Base-by-base conservation (phyloP, 2,797 vertebrate genomes). In the Myripristis jacobus region DNA sequence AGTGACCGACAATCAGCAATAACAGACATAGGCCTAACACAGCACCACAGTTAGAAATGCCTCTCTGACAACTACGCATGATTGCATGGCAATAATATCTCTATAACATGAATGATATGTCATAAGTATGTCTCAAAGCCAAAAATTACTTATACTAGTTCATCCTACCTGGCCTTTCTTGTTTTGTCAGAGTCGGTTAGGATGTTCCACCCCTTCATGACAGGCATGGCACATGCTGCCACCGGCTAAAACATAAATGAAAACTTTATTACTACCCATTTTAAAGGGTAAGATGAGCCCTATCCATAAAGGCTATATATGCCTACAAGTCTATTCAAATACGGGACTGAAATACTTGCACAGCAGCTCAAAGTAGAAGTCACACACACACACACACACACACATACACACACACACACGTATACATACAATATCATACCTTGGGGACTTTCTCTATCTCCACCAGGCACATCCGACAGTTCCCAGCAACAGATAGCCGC, bases 151-250 rank as follows among this genome's bases (percentile, higher is more conserved):
- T 36, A 10, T 11, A 48, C 10, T 59, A 48, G 4, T n/a, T n/a
- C 21, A 56, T 46, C 52, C 24, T 83, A 98, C 96, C 97, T 96
- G 75, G 97, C 97, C 93, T 97, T 98, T 76, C 93, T 95, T 73
- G 96, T 96, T 87, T 98, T 98, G 82, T 98, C 97, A 2, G 97
- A 98, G 87, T 97, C 94, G 66, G 96, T 98, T 71, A 98, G 92
- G 85, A 98, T 98, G 82, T 98, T 98, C 97, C 97, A 98, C 10
- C 97, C 97, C 84, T 98, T 99, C 96, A 99, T 98, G 70, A 98
- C 97, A 43, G 96, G 97, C 97, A 98, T 98, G 56, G 97, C 96
- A 92, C 97, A 98, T 29, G 97, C 96, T 83, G 97, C 97, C 73
- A 98, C 97, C 12, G 97, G 96, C 97, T 98, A 72, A 16, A 90